These are phyloP conservation scores for Porites lobata DNA, from an alignment of 92 coral and sea anemone species.

Conservation along the genomic window DNA sequence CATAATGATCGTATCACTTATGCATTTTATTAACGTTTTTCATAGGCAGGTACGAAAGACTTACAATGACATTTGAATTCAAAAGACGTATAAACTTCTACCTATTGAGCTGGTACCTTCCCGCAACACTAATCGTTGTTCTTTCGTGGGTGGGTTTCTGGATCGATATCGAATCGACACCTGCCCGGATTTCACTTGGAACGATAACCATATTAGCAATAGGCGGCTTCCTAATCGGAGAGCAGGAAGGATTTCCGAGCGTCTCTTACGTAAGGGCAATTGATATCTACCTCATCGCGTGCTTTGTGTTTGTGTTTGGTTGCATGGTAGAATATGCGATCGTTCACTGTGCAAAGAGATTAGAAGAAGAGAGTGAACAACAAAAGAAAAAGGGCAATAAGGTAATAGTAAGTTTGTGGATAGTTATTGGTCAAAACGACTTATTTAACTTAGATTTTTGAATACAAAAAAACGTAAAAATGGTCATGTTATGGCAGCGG, in stretches of 20 bases:
- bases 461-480: no score
- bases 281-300: conserved; percentile 79
- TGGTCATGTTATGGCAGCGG: no score
- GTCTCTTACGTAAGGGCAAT: conserved; percentile 87
- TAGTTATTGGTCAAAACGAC: no score
- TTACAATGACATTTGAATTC: conserved; percentile 66
- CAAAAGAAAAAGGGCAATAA: conserved; percentile 1
- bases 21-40: background rate
- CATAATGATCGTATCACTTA: no score
- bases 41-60: conserved; percentile 69
- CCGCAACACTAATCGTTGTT: conserved; percentile 79
- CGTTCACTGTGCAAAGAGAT: conserved; percentile 65
- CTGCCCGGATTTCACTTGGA: conserved; percentile 86
- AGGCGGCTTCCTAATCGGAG: conserved; percentile 82
- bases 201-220: conserved; percentile 86
- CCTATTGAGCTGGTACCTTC: conserved; percentile 80
- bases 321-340: conserved; percentile 86
- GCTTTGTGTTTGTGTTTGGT: conserved; percentile 83
- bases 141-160: conserved; percentile 90
- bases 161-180: conserved; percentile 84
- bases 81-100: conserved; percentile 79
- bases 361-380: background rate
- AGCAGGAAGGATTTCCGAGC: conserved; percentile 79
- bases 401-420: background rate
- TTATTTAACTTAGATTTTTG: no score